Conservation (phyloP, 2,888 invertebrate species). For the Esperia sulphurella region DNA sequence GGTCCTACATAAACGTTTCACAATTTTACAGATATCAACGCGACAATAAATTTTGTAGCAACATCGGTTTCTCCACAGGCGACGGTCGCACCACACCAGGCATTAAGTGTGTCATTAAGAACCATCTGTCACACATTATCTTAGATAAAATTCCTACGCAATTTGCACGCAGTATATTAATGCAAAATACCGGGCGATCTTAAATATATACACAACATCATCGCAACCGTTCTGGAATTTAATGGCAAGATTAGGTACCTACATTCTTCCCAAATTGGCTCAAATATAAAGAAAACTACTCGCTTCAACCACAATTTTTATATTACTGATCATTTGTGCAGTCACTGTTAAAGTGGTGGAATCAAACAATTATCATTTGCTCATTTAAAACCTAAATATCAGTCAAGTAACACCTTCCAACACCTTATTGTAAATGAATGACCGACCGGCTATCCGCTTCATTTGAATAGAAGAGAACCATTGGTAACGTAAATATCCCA, state of each 20-base stretch:
- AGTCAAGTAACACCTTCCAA: no score
- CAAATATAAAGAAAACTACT: not conserved
- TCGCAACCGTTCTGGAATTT: conserved; percentile 42
- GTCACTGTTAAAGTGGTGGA: no score
- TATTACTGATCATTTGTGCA: no score
- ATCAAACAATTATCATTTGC: no score
- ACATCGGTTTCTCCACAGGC: conserved; percentile 39
- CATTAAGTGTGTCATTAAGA: conserved; percentile 40
- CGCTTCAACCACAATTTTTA: no score
- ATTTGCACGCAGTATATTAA: conserved; percentile 28
- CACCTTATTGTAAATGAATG: no score
- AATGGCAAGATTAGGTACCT: conserved; percentile 29
- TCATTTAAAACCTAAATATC: no score
- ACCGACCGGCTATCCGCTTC: not conserved
- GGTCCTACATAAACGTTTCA: conserved; percentile 33
- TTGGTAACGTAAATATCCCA: conserved; percentile 31
- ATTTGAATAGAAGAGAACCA: conserved; percentile 15
- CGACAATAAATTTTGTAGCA: conserved; percentile 41
- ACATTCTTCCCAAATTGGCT: conserved; percentile 23
- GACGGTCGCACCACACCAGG: conserved; percentile 13
- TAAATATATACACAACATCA: conserved; percentile 24
- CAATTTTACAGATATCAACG: conserved; percentile 37
- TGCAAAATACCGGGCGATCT: not conserved
- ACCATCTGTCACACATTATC: conserved; percentile 31
- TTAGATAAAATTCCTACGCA: conserved; percentile 50